These are phyloP conservation scores for Apotomis capreana DNA, from an alignment of 2,888 invertebrate genomes.

Conservation along the genomic window DNA sequence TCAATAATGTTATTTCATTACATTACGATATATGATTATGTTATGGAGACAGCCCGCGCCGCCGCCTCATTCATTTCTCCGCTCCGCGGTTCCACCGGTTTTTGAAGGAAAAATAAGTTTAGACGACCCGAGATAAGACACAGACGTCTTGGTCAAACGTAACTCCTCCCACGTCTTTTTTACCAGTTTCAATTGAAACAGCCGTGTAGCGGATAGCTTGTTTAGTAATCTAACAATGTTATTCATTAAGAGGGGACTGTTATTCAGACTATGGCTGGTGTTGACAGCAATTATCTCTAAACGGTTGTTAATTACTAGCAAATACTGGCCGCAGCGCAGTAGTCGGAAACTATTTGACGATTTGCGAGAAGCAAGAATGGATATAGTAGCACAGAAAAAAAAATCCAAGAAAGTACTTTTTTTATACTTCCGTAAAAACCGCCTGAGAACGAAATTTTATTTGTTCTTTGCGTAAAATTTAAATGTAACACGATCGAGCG, in stretches of 20 bases:
- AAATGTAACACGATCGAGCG: no score
- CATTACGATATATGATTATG: no score
- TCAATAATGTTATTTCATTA: no score
- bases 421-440: no score
- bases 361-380: background rate
- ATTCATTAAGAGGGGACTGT: background rate
- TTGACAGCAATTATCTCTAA: slow-evolving; percentile 10
- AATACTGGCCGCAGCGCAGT: background rate
- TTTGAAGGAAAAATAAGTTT: no score
- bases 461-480: no score
- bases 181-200: background rate
- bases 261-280: background rate
- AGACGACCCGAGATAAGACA: no score
- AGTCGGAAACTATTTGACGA: background rate
- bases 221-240: background rate
- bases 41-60: no score
- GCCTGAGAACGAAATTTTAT: no score
- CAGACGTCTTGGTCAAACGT: background rate
- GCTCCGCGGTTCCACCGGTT: no score
- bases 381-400: background rate
- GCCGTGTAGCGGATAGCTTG: background rate
- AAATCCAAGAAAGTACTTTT: no score
- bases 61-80: no score
- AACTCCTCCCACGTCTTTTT: background rate
- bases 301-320: slow-evolving; percentile 3